phyloP scores from a whole-genome alignment of 2,113 vertebrate species.

The Chlamydotis undulata region DNA sequence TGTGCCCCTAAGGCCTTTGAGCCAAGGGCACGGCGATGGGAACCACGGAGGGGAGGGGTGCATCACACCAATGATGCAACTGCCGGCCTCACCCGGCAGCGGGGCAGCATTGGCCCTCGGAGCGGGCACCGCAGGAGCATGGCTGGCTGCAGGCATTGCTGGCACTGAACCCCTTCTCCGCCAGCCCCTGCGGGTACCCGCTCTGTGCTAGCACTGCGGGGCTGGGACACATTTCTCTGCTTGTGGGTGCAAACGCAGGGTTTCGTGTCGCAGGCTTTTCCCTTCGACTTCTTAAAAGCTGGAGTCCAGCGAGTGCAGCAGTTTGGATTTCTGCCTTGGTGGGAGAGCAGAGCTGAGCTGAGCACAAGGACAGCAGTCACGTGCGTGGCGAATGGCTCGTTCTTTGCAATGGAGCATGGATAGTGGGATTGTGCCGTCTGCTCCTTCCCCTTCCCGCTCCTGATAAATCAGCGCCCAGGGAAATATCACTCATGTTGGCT shows the following conservation, averaged over 20 bases:
- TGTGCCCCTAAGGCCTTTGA: neutral
- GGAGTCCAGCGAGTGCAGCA: neutral
- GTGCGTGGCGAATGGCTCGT: neutral
- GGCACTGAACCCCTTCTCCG: rapidly evolving
- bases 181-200: neutral
- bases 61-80: rapidly evolving
- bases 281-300: neutral
- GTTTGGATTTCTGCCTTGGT: neutral
- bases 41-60: neutral
- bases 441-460: neutral
- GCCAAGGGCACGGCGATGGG: neutral
- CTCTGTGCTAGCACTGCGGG: neutral
- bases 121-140: neutral
- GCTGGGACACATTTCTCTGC: rapidly evolving
- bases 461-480: constrained; percentile 37
- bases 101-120: rapidly evolving
- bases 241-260: neutral
- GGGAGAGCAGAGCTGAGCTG: neutral
- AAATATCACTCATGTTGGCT: constrained; percentile 13
- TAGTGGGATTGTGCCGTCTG: neutral
- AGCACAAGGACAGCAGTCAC: neutral
- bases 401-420: neutral
- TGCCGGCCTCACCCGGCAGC: rapidly evolving
- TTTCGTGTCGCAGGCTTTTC: neutral
- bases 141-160: neutral